Evolutionary conservation across 2,113 vertebrate species (phyloP).

Genomic region (Caloenas nicobarica): DNA sequence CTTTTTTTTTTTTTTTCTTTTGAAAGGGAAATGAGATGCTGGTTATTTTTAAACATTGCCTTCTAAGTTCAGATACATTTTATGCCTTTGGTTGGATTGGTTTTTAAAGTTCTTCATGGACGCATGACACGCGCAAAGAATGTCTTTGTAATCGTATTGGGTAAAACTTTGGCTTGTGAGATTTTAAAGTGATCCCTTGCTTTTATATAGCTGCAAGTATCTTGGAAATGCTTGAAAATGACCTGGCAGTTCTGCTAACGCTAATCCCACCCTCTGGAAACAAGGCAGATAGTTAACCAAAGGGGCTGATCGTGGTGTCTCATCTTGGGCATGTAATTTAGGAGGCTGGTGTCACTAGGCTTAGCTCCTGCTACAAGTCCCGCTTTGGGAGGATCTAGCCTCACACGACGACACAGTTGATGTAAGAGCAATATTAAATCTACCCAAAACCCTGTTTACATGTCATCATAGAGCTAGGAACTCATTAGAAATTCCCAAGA

Average conservation of each 20-base stretch:
- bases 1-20: not conserved
- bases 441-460: not conserved
- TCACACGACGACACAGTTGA: not conserved
- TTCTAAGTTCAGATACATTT: not conserved
- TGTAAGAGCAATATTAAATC: not conserved
- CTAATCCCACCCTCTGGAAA: not conserved
- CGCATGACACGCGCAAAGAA: not conserved
- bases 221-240: not conserved
- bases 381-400: not conserved
- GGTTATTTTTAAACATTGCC: not conserved
- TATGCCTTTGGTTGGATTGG: not conserved
- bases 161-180: not conserved
- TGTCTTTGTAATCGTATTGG: not conserved
- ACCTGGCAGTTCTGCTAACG: not conserved
- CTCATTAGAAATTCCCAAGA: not conserved
- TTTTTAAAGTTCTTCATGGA: not conserved
- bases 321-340: not conserved
- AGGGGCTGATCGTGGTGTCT: not conserved
- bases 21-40: not conserved
- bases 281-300: not conserved
- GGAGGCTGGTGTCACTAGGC: not conserved
- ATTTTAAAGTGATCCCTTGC: not conserved
- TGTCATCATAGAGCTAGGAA: not conserved
- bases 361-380: fast-evolving
- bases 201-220: not conserved